A percentile compares a stretch with the other conserved stretches of the same genome.
Evolutionary conservation across 1,140 invertebrate species (phyloP).

Genomic region (Zaprionus camerounensis): DNA sequence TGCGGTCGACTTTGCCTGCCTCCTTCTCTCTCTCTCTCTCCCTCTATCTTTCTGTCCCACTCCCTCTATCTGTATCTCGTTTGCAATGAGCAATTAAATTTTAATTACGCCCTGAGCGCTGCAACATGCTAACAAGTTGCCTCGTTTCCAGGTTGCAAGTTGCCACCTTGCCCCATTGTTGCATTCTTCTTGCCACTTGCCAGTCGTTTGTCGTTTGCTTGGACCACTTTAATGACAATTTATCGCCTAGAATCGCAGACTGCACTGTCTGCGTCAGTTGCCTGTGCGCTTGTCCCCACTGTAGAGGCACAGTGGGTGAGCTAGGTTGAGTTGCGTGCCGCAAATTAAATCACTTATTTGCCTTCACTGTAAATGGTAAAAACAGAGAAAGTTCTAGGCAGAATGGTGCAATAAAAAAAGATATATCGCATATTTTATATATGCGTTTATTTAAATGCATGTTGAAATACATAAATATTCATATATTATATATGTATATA

Average conservation of each 20-base stretch:
- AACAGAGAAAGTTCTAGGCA: too few species aligned
- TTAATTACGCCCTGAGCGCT: constrained; percentile 68
- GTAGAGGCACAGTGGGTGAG: not conserved
- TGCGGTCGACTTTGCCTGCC: constrained; percentile 12
- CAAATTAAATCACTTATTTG: too few species aligned
- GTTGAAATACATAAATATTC: too few species aligned
- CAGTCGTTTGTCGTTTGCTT: not conserved
- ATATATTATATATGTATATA: too few species aligned
- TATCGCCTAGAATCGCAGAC: constrained; percentile 46
- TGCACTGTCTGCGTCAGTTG: not conserved
- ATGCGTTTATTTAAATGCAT: too few species aligned
- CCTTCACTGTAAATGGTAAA: too few species aligned
- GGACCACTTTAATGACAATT: constrained; percentile 65
- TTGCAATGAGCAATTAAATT: constrained; percentile 59
- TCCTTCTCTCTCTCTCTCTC: not conserved
- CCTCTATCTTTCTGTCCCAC: not conserved
- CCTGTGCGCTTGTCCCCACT: not conserved
- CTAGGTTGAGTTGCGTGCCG: not conserved
- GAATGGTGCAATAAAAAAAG: too few species aligned
- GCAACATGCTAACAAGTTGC: constrained; percentile 65
- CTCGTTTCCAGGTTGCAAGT: constrained; percentile 16
- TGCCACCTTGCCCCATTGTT: constrained; percentile 1
- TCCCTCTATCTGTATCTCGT: constrained; percentile 7
- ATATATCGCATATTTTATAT: too few species aligned
- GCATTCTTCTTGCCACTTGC: constrained; percentile 19